Evolutionary conservation across 2,888 invertebrate species (phyloP), one percentile per base, ranked within the genome.

Genomic region (Chrysolina haemoptera): DNA sequence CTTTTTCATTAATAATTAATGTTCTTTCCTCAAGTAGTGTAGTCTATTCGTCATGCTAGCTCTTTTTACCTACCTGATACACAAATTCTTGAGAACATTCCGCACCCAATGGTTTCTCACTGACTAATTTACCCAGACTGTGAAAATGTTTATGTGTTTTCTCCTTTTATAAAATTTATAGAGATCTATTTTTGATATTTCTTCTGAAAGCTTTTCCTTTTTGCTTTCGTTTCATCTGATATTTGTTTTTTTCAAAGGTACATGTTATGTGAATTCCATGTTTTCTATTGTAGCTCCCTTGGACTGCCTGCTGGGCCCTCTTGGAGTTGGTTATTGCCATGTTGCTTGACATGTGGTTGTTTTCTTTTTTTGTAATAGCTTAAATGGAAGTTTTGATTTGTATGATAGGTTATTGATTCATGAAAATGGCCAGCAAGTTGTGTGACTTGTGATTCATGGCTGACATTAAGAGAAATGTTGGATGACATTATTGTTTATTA

Each of bases 241-340:
- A 53, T 43, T 62, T 67, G 48, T 70, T 67, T 70, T 67, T 62
- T 66, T 64, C 71, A 35, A 59, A 43, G 46, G 35, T 67, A 68
- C 50, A 53, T 68, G 73, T 78, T 76, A 81, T 81, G 79, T 72
- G 78, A 78, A 78, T 72, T 78, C 65, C 73, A 67, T 81, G 81
- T 79, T 80, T 67, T 73, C 67, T 68, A 46, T 64, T 71, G 59
- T 70, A 71, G 70, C 68, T 68, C 74, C 64, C 74, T 53, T 40
- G 18, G 35, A 43, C 48, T 11, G 2, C 48, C 16, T 67, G 53
- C 35, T 35, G 43, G 41, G 65, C 16, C 50, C 59, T 62, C 65
- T 48, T 41, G 64, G 67, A 46, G 71, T 74, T 64, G 73, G 77
- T 76, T 76, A 68, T 68, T 76, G 70, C 67, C 68, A 59, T 73